Evolutionary conservation across 2,888 invertebrate genomes (phyloP), one percentile per base, ranked within the genome.

Genomic region (Limnephilus marmoratus): DNA sequence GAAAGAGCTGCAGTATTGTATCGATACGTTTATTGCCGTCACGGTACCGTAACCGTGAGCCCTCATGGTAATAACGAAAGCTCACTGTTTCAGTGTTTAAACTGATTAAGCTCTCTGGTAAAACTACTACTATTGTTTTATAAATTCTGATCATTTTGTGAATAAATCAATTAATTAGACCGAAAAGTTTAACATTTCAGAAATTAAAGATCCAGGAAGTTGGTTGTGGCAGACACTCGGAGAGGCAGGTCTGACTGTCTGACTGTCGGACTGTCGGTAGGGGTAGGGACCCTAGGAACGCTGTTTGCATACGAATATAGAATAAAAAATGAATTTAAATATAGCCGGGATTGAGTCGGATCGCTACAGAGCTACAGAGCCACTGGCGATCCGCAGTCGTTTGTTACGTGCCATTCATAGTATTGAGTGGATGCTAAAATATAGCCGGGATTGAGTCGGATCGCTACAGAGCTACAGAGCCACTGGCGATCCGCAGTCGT

Each of bases 241-340:
- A 18, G 15, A 4, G 68, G 68, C 24, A 5, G 68, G 68, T 18
- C 68, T 9, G 68, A 24, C 68, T 68, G 68, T 18, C 68, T 9
- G 68, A 24, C 68, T 68, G 68, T 53, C 3, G 5, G 53, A 53
- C 53, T 53, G 5, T 53, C 15, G 15, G 53, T 15, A 53, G 53
- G 53, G 53, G 53, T 15, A 24, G 9, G 24, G 68, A 3, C 49
- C 13, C 24, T 7, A 15, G 87, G 68, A 87, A 15, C 53, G 93
- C 93, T 89, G 92, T 93, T 93, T 93, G 93, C 93, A 93, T 93
- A 93, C 92, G 93, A 93, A 93, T 93, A 93, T 93, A 92, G 92
- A 93, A 93, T 93, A 93, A 93, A 93, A 93, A 95, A 95, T 95
- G 95, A 95, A 95, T 95, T 95, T 95, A 95, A 94, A 94, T 94